Conservation (phyloP, 2,888 invertebrate species). For the Ceriagrion tenellum region DNA sequence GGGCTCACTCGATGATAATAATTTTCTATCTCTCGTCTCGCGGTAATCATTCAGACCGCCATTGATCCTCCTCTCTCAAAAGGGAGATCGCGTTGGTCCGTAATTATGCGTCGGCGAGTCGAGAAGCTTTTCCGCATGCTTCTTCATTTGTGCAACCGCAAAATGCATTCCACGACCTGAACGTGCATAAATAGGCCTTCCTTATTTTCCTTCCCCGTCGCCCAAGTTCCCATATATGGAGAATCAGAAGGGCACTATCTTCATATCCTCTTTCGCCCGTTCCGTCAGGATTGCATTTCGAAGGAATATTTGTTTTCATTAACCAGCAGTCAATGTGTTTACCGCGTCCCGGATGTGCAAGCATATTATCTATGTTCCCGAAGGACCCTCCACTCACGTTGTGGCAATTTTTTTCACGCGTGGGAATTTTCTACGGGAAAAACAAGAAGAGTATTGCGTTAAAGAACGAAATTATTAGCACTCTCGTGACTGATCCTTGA, state of each 20-base stretch:
- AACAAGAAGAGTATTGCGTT: too few relatives aligned
- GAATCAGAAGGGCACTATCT: background rate
- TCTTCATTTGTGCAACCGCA: background rate
- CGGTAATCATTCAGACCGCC: background rate
- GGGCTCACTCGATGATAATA: background rate
- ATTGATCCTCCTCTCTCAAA: background rate
- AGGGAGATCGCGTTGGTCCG: background rate
- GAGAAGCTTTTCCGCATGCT: background rate
- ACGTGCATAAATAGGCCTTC: background rate
- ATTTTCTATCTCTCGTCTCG: background rate
- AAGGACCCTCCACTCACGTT: too few relatives aligned
- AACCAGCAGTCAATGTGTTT: too few relatives aligned
- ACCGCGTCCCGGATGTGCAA: too few relatives aligned
- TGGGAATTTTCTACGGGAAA: too few relatives aligned
- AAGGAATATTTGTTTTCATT: too few relatives aligned
- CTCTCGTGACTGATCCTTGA: too few relatives aligned
- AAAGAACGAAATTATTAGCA: too few relatives aligned
- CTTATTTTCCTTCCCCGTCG: background rate
- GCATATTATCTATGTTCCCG: too few relatives aligned
- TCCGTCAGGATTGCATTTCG: too few relatives aligned
- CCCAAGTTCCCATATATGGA: background rate
- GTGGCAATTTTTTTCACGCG: too few relatives aligned
- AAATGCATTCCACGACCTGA: background rate
- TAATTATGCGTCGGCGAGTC: background rate
- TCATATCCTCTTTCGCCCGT: background rate